Percentiles rank a stretch among this genome's conserved stretches.
Evolutionary conservation across 37 sponge, comb jelly and placozoan species (phyloP).

Genomic region (Mnemiopsis leidyi): DNA sequence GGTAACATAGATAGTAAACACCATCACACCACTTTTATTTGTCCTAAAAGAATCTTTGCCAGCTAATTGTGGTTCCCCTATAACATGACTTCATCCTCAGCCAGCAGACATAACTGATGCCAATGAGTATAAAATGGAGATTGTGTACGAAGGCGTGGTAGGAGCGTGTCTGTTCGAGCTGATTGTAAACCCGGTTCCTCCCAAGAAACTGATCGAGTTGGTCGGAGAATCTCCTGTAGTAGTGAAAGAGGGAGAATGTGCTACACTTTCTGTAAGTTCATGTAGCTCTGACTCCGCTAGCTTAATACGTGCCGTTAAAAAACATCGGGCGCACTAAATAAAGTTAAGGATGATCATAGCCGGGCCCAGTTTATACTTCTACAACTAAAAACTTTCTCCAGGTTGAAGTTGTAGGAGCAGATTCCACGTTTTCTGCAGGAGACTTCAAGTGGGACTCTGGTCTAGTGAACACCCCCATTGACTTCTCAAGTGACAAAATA

Average conservation of each 20-base stretch:
- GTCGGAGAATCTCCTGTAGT: not conserved
- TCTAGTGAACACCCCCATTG: not conserved
- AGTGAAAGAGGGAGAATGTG: constrained; percentile 45
- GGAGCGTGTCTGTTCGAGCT: constrained; percentile 19
- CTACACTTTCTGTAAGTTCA: not conserved
- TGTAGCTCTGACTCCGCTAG: no score
- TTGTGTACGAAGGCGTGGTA: constrained; percentile 3
- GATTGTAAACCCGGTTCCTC: not conserved
- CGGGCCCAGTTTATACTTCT: no score
- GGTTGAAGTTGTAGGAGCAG: not conserved
- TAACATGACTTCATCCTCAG: no score
- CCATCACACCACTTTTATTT: no score
- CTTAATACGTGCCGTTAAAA: no score
- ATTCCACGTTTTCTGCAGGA: not conserved
- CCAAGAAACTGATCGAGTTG: not conserved
- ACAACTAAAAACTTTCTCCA: no score
- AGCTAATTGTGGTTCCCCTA: no score
- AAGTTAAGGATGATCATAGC: no score
- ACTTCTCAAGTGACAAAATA: constrained; percentile 11
- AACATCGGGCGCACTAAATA: no score
- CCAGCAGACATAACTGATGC: constrained; percentile 14
- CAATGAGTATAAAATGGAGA: not conserved
- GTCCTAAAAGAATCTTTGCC: no score
- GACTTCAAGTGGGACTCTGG: constrained; percentile 3
- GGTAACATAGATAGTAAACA: no score